A percentile compares a stretch with the other conserved stretches of the same genome.
Evolutionary conservation across 1,140 invertebrate genomes (phyloP).

Genomic region (Dysdera silvatica): DNA sequence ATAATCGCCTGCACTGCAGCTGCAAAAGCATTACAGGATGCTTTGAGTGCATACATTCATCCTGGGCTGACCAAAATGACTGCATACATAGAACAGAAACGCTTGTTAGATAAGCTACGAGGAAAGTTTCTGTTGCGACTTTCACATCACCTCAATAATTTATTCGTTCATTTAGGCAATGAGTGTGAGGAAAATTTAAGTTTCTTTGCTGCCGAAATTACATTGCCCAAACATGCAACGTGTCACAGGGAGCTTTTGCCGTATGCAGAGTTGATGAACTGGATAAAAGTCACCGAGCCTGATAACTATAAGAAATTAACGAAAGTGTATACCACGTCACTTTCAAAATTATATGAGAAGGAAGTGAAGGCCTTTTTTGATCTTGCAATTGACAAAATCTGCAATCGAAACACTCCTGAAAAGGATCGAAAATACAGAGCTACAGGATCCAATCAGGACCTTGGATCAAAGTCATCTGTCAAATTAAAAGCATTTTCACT

Average conservation of each 20-base stretch:
- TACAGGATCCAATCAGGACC: conserved; percentile 42
- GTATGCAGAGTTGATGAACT: conserved; percentile 83
- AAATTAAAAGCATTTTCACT: conserved; percentile 41
- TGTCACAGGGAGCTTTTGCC: conserved; percentile 74
- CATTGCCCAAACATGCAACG: conserved; percentile 62
- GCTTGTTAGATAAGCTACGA: conserved; percentile 71
- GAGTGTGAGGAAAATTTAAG: conserved; percentile 54
- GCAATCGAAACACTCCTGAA: conserved; percentile 7
- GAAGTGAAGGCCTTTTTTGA: conserved; percentile 73
- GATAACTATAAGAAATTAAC: conserved; percentile 69
- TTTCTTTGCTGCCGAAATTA: conserved; percentile 54
- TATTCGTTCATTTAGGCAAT: conserved; percentile 81
- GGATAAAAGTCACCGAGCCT: conserved; percentile 75
- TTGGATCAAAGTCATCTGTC: conserved; percentile 32
- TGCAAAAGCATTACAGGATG: conserved; percentile 66
- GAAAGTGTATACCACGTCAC: conserved; percentile 66
- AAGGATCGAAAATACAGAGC: conserved; percentile 29
- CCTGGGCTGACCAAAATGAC: conserved; percentile 56
- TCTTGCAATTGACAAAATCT: conserved; percentile 53
- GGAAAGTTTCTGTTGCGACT: conserved; percentile 75
- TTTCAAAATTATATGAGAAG: conserved; percentile 75
- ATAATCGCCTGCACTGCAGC: conserved; percentile 68
- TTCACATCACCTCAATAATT: conserved; percentile 78
- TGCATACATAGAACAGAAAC: conserved; percentile 80
- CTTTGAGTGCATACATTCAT: conserved; percentile 59